These are phyloP conservation scores for Ferrisia virgata DNA, from an alignment of 2,888 invertebrate genomes.

Conservation along the genomic window DNA sequence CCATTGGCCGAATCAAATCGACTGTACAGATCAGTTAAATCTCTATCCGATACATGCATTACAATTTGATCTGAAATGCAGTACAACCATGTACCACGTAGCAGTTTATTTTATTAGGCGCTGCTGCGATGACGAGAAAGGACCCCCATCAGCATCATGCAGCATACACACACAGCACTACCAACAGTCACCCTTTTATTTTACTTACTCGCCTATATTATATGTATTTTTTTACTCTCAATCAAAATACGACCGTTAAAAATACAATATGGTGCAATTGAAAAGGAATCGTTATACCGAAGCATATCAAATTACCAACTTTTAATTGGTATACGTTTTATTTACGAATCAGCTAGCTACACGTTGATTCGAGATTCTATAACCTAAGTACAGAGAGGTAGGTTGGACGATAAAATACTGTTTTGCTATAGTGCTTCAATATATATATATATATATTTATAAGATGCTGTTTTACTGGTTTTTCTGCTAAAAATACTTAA, in stretches of 20 bases:
- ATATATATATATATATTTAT: too few relatives aligned
- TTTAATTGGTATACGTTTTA: not conserved
- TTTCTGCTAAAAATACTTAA: not conserved
- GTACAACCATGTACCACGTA: too few relatives aligned
- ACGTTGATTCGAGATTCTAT: too few relatives aligned
- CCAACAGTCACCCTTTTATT: conserved; percentile 20
- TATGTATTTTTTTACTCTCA: conserved; percentile 3
- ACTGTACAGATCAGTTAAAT: conserved; percentile 4
- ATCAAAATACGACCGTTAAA: conserved; percentile 29
- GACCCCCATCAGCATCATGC: conserved; percentile 1
- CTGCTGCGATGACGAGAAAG: conserved; percentile 1
- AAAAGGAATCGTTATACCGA: not conserved
- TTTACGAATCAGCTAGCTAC: too few relatives aligned
- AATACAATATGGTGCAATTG: conserved; percentile 4
- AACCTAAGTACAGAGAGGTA: too few relatives aligned
- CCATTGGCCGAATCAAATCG: not conserved
- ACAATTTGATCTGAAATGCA: conserved; percentile 8
- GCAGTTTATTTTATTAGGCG: conserved; percentile 30
- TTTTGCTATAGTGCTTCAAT: too few relatives aligned
- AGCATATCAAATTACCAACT: not conserved
- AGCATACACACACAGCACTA: too few relatives aligned
- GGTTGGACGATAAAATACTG: too few relatives aligned
- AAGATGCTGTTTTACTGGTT: conserved; percentile 1
- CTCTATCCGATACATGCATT: conserved; percentile 11
- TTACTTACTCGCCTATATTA: not conserved